Base-by-base conservation (phyloP, 2,888 invertebrate genomes). In the Spodoptera picta region DNA sequence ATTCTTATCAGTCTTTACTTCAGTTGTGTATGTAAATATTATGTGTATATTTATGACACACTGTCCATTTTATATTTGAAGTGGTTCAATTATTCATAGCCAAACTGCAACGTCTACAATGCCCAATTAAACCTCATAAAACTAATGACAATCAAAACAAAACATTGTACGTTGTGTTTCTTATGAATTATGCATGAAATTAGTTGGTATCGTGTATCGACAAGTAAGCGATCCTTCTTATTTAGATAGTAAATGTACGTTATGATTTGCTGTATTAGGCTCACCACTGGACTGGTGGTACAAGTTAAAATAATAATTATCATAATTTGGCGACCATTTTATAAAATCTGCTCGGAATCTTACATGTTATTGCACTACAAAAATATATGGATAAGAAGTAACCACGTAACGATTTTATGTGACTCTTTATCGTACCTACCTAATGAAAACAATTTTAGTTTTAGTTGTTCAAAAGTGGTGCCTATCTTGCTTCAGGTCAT, bases 361-460 rank as follows among this genome's bases (percentile, higher is more conserved):
- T 79, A 83, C 83, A 89, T 68, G 77, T 86, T 88, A 90, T 90
- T 92, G 91, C 90, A 88, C 92, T 93, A 92, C 92, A 93, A 93
- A 93, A 93, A 94, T 93, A 94, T 91, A 90, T 72, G 84, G 86
- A 74, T 92, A 9, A 36, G 7, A 7, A 36, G 36, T 36, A 36
- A 36, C 7, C 0, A 36, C 7, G 36, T 36, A 19, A 19, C 36
- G 7, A 7, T 36, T 7, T 36, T 7, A 9, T 36, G 36, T 36
- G 9, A 6, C 36, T 36, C 36, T 6, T 36, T 36, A 36, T 7
- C 36, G 0, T 36, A 36, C 7, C 36, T 36, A 1, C 36, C 36
- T 6, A 9, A 36, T 9, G 2, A 2, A 0, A 9, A 36, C 7
- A 6, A 4, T 31, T 24, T 27, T 27, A 27, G 27, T 27, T 19